Percentiles rank a stretch among this genome's conserved stretches.
phyloP scores from a whole-genome alignment of 2,888 invertebrate genomes.

The Sesia apiformis region DNA sequence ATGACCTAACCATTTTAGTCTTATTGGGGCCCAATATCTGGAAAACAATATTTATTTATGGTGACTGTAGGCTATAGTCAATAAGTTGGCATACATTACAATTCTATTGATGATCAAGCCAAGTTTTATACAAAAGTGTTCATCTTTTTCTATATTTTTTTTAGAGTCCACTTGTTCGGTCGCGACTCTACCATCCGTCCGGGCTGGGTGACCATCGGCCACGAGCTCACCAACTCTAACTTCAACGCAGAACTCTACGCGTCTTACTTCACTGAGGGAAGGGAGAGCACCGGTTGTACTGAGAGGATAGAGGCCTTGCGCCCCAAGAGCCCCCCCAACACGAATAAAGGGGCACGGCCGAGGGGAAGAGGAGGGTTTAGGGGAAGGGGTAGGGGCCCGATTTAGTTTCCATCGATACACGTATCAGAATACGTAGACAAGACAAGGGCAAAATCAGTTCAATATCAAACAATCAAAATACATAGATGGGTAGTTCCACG shows the following conservation, averaged over 20 bases:
- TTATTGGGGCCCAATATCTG: too few relatives aligned
- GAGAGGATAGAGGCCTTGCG: constrained; percentile 95
- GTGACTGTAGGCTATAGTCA: too few relatives aligned
- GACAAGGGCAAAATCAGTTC: too few relatives aligned
- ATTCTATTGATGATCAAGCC: too few relatives aligned
- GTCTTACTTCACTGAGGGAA: constrained; percentile 85
- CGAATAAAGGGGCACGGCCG: constrained; percentile 82
- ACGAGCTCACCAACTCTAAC: constrained; percentile 95
- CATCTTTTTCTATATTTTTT: constrained; percentile 6
- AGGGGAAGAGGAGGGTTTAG: constrained; percentile 76
- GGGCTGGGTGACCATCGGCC: constrained; percentile 95
- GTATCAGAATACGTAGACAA: too few relatives aligned
- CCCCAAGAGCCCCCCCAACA: constrained; percentile 97
- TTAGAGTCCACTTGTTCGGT: constrained; percentile 93
- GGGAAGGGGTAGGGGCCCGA: constrained; percentile 52
- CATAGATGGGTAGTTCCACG: too few relatives aligned
- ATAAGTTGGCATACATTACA: too few relatives aligned
- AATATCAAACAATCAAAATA: too few relatives aligned
- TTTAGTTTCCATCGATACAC: too few relatives aligned
- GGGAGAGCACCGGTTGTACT: constrained; percentile 92
- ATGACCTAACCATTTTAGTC: too few relatives aligned
- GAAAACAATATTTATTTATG: too few relatives aligned
- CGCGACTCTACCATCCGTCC: constrained; percentile 96
- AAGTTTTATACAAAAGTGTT: too few relatives aligned
- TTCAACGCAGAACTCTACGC: constrained; percentile 93